Evolutionary conservation across 2,888 invertebrate genomes (phyloP).

Genomic region (Argyra leucocephala): DNA sequence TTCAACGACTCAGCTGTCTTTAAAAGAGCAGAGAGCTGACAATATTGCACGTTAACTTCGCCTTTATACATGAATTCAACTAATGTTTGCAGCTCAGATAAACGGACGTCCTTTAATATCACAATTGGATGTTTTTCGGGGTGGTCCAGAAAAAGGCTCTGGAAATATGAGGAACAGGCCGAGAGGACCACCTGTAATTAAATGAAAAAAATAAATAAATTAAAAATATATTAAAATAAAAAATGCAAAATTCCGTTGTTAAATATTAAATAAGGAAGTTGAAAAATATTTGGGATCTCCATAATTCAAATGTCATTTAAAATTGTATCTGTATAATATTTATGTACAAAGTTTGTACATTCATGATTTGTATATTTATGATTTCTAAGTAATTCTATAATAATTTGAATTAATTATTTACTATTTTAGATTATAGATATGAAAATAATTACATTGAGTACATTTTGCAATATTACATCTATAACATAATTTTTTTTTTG

Average conservation of each 20-base stretch:
- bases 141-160: conserved; percentile 85
- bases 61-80: conserved; percentile 96
- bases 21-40: conserved; percentile 79
- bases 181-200: conserved; percentile 72
- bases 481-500: too few relatives aligned
- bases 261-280: too few relatives aligned
- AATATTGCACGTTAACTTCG: conserved; percentile 90
- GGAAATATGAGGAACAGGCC: conserved; percentile 92
- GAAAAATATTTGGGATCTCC: too few relatives aligned
- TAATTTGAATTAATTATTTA: too few relatives aligned
- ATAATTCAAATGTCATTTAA: too few relatives aligned
- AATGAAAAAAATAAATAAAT: conserved; percentile 15
- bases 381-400: too few relatives aligned
- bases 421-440: too few relatives aligned
- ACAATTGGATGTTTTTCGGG: conserved; percentile 88
- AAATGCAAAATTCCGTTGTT: neutral
- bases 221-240: neutral
- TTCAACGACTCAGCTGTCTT: conserved; percentile 88
- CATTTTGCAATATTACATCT: too few relatives aligned
- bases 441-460: too few relatives aligned
- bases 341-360: too few relatives aligned
- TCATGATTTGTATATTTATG: too few relatives aligned
- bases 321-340: too few relatives aligned
- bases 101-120: conserved; percentile 88
- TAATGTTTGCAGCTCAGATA: conserved; percentile 79